Conservation (phyloP, 2,113 vertebrate genomes). For the Oenanthe melanoleuca region DNA sequence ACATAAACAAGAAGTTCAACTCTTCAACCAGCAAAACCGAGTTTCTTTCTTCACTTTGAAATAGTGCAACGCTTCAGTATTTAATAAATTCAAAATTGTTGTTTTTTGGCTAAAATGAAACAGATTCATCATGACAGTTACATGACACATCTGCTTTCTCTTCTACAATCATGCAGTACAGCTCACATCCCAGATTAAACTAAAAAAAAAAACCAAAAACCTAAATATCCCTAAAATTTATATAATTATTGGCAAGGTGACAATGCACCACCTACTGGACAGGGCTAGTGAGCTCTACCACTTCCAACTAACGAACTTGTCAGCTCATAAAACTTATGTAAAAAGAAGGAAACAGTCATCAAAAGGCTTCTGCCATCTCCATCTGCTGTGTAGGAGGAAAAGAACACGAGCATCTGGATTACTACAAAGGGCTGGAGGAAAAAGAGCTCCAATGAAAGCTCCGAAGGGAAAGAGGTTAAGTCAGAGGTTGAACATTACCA, state of each 20-base stretch:
- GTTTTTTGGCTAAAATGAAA: not conserved
- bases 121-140: not conserved
- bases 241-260: not conserved
- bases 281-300: not conserved
- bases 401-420: conserved; percentile 55
- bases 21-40: not conserved
- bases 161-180: not conserved
- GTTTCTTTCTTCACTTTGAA: not conserved
- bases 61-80: not conserved
- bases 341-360: conserved; percentile 38
- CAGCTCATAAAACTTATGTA: conserved; percentile 27
- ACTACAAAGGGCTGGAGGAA: conserved; percentile 32
- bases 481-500: conserved; percentile 12
- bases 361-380: conserved; percentile 53
- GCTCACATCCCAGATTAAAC: not conserved
- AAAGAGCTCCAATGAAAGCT: not conserved
- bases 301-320: not conserved
- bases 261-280: conserved; percentile 36
- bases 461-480: conserved; percentile 16
- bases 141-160: not conserved
- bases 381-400: conserved; percentile 64
- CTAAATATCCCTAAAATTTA: not conserved
- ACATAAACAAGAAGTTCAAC: not conserved
- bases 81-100: not conserved
- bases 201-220: not conserved